phyloP scores from a whole-genome alignment of 2,888 invertebrate genomes.

The Ephialtes manifestator region DNA sequence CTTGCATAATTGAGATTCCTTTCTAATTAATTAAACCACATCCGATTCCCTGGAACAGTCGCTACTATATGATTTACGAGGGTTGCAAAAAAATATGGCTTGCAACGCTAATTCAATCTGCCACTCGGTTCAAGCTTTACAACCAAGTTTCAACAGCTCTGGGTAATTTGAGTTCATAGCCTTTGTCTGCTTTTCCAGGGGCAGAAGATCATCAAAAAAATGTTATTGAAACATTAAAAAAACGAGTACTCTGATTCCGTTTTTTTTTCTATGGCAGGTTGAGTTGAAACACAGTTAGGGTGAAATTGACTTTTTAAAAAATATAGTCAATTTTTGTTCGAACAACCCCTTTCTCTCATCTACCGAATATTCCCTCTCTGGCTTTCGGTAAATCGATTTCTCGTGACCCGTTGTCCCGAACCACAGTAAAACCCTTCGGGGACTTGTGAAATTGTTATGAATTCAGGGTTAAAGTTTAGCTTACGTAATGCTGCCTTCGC shows the following conservation, averaged over 20 bases:
- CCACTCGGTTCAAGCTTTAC: background rate
- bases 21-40: constrained; percentile 26
- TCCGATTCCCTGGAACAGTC: background rate
- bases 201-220: background rate
- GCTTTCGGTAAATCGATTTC: constrained; percentile 19
- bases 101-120: background rate
- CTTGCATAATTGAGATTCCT: constrained; percentile 45
- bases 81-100: constrained; percentile 1
- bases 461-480: background rate
- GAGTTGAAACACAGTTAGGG: too few relatives aligned
- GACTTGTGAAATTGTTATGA: background rate
- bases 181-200: background rate
- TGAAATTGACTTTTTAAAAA: constrained; percentile 16
- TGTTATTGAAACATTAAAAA: background rate
- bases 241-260: background rate
- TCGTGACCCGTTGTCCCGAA: background rate
- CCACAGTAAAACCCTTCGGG: constrained; percentile 14
- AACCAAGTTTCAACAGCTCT: background rate
- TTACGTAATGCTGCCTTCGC: background rate
- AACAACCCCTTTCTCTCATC: background rate
- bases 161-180: background rate
- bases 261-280: background rate
- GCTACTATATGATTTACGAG: constrained; percentile 11
- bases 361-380: background rate
- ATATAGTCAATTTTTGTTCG: background rate